These are phyloP conservation scores for Dicrostonyx torquatus DNA, from an alignment of 2,797 vertebrate genomes.

Conservation along the genomic window DNA sequence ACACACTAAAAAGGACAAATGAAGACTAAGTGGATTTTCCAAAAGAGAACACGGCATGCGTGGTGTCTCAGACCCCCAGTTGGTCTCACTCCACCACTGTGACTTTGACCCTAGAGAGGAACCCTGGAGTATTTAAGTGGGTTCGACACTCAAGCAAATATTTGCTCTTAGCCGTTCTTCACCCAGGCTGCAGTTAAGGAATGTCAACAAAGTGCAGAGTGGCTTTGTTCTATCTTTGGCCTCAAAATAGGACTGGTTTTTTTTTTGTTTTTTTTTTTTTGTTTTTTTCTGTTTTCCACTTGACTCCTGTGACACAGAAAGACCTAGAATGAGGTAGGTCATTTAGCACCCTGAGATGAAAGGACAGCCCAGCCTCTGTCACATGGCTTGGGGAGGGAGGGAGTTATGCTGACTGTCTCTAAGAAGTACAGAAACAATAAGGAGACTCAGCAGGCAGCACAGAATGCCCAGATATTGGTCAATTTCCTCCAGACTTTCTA, in stretches of 20 bases:
- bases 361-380: neutral
- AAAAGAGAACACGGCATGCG: neutral
- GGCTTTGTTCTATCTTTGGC: constrained; percentile 33
- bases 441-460: constrained; percentile 3
- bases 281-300: constrained; percentile 24
- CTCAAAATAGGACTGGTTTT: constrained; percentile 7
- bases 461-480: constrained; percentile 12
- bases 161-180: constrained; percentile 19
- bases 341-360: constrained; percentile 49
- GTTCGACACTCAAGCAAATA: constrained; percentile 24
- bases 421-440: constrained; percentile 10
- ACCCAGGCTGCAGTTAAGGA: constrained; percentile 25
- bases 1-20: neutral
- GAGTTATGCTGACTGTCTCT: neutral
- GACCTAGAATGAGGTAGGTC: constrained; percentile 50
- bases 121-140: neutral
- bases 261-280: neutral
- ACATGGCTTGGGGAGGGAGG: neutral
- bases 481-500: constrained; percentile 17
- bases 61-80: neutral
- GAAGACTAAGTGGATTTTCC: neutral
- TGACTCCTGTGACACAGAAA: constrained; percentile 57
- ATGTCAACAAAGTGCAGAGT: neutral
- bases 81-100: neutral
- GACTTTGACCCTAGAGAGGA: neutral